Percentiles rank a stretch among this genome's conserved stretches.
These are phyloP conservation scores for Acanthurus tractus DNA, from an alignment of 2,797 vertebrate genomes.

Conservation along the genomic window DNA sequence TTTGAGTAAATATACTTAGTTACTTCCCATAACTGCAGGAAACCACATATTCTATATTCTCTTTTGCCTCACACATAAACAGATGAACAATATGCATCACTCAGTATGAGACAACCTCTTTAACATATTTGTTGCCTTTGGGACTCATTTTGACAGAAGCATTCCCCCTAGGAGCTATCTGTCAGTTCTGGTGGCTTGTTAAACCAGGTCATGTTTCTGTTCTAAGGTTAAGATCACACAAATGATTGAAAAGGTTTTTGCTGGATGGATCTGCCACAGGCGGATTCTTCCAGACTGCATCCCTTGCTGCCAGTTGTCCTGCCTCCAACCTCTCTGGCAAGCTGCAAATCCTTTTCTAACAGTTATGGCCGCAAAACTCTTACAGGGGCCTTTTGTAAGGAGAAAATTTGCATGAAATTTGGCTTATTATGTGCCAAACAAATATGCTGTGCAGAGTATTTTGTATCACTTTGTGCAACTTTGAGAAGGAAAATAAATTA, in stretches of 20 bases:
- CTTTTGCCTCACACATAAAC: slow-evolving; percentile 33
- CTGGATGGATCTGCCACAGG: slow-evolving; percentile 57
- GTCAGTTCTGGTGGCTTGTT: slow-evolving; percentile 65
- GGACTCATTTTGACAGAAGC: slow-evolving; percentile 51
- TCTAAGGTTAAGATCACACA: slow-evolving; percentile 71
- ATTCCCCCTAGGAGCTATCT: slow-evolving; percentile 40
- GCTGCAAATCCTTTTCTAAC: slow-evolving; percentile 53
- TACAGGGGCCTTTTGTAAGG: slow-evolving; percentile 59
- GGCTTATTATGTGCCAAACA: slow-evolving; percentile 57
- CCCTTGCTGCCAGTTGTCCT: slow-evolving; percentile 66
- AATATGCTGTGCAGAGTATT: slow-evolving; percentile 45
- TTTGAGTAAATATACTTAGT: background rate
- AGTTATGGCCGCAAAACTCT: slow-evolving; percentile 45
- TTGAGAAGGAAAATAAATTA: slow-evolving; percentile 54
- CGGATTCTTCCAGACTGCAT: slow-evolving; percentile 57
- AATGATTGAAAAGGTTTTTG: slow-evolving; percentile 74
- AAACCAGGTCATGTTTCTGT: slow-evolving; percentile 70
- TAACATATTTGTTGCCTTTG: slow-evolving; percentile 55
- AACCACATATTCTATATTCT: background rate
- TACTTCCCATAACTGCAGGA: background rate
- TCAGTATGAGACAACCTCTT: slow-evolving; percentile 47
- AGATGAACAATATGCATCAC: slow-evolving; percentile 46
- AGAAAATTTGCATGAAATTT: slow-evolving; percentile 69
- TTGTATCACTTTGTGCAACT: slow-evolving; percentile 44
- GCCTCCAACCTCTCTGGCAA: slow-evolving; percentile 67